phyloP scores from a whole-genome alignment of 1,140 invertebrate species.

The Elymnias hypermnestra region DNA sequence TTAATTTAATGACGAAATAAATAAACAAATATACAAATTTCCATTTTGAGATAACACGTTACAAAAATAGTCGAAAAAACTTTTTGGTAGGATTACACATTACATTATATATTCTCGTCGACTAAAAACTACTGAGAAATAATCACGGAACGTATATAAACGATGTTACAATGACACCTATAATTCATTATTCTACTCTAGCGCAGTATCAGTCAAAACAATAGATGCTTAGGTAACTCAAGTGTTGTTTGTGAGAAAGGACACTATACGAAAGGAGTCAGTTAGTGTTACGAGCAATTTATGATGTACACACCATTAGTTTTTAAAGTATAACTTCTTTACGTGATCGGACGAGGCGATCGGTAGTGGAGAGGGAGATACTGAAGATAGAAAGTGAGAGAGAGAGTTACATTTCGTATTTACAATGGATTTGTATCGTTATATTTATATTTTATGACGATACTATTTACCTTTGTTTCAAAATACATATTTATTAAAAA shows the following conservation, averaged over 20 bases:
- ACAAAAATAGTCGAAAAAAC: slow-evolving; percentile 49
- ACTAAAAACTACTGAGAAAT: slow-evolving; percentile 36
- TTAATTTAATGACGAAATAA: slow-evolving; percentile 31
- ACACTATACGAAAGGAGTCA: too few species aligned
- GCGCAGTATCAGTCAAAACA: slow-evolving; percentile 48
- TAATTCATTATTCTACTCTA: slow-evolving; percentile 38
- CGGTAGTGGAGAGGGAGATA: too few species aligned
- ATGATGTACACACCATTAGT: too few species aligned
- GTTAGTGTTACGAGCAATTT: too few species aligned
- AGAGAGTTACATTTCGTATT: too few species aligned
- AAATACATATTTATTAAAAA: too few species aligned
- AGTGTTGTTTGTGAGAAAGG: slow-evolving; percentile 25
- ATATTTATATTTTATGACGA: too few species aligned
- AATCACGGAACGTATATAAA: slow-evolving; percentile 28
- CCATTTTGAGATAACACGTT: slow-evolving; percentile 30
- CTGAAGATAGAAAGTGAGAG: too few species aligned
- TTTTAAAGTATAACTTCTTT: too few species aligned
- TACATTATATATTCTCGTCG: slow-evolving; percentile 21
- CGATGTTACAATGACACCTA: slow-evolving; percentile 30
- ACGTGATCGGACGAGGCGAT: too few species aligned
- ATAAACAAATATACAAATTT: slow-evolving; percentile 33
- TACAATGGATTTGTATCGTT: too few species aligned
- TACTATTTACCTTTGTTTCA: too few species aligned
- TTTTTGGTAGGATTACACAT: slow-evolving; percentile 57
- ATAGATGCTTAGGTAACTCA: slow-evolving; percentile 54